phyloP scores from a whole-genome alignment of 92 coral and sea anemone species.

The Palythoa caribaeorum region DNA sequence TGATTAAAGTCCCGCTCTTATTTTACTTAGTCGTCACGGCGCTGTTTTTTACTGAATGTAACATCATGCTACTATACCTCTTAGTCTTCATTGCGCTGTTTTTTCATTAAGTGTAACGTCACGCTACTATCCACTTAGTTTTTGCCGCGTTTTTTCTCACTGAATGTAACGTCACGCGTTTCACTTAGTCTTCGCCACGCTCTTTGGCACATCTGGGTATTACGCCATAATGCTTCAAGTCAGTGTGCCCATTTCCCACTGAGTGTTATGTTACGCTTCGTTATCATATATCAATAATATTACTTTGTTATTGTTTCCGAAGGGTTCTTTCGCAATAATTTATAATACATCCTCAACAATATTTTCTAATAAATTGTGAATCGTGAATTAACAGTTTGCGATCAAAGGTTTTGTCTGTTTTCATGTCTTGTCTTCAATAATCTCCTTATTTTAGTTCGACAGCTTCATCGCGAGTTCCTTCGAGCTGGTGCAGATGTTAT shows the following conservation, averaged over 20 bases:
- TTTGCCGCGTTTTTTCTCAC: background rate
- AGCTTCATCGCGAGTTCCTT: slow-evolving; percentile 79
- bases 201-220: background rate
- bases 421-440: background rate
- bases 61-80: too few species aligned
- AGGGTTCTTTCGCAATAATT: too few species aligned
- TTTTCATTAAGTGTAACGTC: too few species aligned
- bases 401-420: background rate
- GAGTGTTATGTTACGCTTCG: background rate
- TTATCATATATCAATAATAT: background rate
- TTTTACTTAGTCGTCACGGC: too few species aligned
- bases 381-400: background rate
- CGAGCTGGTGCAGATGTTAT: slow-evolving; percentile 86
- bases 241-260: too few species aligned
- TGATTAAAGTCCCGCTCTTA: too few species aligned
- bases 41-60: too few species aligned
- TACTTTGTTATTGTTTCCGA: too few species aligned
- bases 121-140: too few species aligned
- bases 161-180: background rate
- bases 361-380: too few species aligned
- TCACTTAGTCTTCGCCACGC: background rate
- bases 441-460: slow-evolving; percentile 56
- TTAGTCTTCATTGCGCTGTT: too few species aligned
- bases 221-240: background rate
- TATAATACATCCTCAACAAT: too few species aligned